These are phyloP conservation scores for Synaphobranchus kaupii DNA, from an alignment of 2,797 vertebrate genomes.

Conservation along the genomic window DNA sequence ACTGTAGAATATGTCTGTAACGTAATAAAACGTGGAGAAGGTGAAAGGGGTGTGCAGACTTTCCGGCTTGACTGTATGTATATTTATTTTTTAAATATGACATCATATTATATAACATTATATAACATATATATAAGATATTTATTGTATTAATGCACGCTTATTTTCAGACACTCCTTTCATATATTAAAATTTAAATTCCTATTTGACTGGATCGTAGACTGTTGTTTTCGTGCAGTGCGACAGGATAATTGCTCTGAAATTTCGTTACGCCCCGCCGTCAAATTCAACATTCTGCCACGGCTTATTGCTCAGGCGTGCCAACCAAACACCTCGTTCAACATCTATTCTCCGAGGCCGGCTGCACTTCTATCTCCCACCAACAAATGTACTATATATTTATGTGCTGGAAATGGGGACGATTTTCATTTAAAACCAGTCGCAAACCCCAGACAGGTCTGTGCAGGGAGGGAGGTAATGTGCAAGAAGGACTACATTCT, in stretches of 20 bases:
- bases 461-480: neutral
- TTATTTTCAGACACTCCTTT: neutral
- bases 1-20: too few species aligned
- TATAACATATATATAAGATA: neutral
- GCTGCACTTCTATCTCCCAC: constrained; percentile 57
- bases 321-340: constrained; percentile 47
- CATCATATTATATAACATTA: neutral
- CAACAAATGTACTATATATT: constrained; percentile 57
- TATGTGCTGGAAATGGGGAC: constrained; percentile 56
- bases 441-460: neutral
- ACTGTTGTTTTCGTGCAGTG: too few species aligned
- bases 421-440: constrained; percentile 47
- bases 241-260: constrained; percentile 7
- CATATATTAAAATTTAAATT: neutral
- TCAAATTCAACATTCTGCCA: neutral
- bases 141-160: neutral
- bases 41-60: too few species aligned
- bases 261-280: constrained; percentile 28
- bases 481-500: neutral
- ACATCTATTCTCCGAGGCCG: neutral
- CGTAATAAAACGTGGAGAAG: too few species aligned
- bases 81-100: too few species aligned
- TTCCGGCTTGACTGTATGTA: too few species aligned
- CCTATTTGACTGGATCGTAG: too few species aligned
- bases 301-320: neutral